phyloP scores from a whole-genome alignment of 2,113 vertebrate genomes.

The Dipodomys ordii region DNA sequence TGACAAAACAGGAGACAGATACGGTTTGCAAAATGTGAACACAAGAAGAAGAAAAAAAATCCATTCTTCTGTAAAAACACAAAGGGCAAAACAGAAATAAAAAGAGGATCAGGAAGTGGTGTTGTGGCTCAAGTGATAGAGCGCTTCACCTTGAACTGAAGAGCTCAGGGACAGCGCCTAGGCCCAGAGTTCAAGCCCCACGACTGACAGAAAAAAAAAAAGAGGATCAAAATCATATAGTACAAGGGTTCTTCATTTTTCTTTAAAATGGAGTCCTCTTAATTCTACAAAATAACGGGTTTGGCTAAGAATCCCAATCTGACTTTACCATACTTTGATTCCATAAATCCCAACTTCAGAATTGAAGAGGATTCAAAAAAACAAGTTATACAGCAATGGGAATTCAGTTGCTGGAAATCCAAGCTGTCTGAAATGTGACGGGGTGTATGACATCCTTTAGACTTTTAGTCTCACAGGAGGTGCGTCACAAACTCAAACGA shows the following conservation, averaged over 20 bases:
- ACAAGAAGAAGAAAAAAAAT: not conserved
- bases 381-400: not conserved
- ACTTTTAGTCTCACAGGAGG: not conserved
- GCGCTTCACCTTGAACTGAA: too few relatives aligned
- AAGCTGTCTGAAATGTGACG: not conserved
- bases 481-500: not conserved
- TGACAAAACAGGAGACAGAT: not conserved
- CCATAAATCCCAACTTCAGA: not conserved
- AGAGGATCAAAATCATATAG: not conserved
- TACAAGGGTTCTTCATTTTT: not conserved
- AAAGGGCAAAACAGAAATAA: not conserved
- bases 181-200: too few relatives aligned
- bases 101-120: too few relatives aligned
- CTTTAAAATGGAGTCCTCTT: not conserved
- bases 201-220: too few relatives aligned
- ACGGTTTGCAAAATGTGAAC: too few relatives aligned
- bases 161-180: too few relatives aligned
- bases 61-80: not conserved
- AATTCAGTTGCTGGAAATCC: not conserved
- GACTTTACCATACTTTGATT: not conserved
- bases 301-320: not conserved
- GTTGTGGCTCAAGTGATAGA: too few relatives aligned
- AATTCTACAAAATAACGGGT: too few relatives aligned
- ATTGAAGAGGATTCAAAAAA: not conserved
- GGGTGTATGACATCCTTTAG: not conserved